phyloP scores from a whole-genome alignment of 2,888 invertebrate species.

The Petrolisthes manimaculis region DNA sequence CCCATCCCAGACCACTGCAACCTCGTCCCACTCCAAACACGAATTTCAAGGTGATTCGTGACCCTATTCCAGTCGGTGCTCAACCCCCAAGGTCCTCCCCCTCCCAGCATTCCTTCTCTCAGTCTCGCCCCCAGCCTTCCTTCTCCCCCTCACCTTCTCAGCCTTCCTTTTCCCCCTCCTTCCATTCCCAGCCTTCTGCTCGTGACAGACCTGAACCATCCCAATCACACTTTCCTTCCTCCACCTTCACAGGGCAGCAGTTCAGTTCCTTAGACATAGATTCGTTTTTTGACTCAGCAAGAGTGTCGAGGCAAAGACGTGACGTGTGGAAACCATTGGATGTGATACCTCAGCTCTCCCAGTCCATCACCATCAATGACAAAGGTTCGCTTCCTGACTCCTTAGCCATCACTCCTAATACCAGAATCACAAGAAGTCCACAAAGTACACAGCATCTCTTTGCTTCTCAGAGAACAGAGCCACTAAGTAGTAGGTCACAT shows the following conservation, averaged over 20 bases:
- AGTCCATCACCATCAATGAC: conserved; percentile 11
- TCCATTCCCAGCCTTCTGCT: background rate
- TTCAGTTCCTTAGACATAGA: conserved; percentile 32
- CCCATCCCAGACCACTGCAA: background rate
- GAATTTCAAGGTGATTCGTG: conserved; percentile 16
- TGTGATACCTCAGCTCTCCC: background rate
- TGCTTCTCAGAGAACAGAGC: background rate
- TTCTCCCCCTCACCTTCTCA: background rate
- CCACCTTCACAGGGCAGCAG: conserved; percentile 50
- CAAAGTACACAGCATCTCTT: background rate
- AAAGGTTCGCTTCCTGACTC: conserved; percentile 35
- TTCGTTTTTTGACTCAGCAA: conserved; percentile 39
- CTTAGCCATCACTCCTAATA: conserved; percentile 9
- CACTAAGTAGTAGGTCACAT: background rate
- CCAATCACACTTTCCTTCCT: conserved; percentile 32
- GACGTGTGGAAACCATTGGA: conserved; percentile 32
- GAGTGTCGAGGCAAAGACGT: conserved; percentile 40
- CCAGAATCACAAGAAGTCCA: conserved; percentile 27
- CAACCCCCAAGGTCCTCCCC: background rate
- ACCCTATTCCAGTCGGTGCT: background rate
- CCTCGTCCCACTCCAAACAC: background rate
- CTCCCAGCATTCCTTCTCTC: background rate
- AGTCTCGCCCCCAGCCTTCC: background rate
- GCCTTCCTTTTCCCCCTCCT: background rate
- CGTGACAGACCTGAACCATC: background rate